These are phyloP conservation scores for Leptestheria dahalacensis DNA, from an alignment of 1,140 invertebrate species.

Conservation along the genomic window DNA sequence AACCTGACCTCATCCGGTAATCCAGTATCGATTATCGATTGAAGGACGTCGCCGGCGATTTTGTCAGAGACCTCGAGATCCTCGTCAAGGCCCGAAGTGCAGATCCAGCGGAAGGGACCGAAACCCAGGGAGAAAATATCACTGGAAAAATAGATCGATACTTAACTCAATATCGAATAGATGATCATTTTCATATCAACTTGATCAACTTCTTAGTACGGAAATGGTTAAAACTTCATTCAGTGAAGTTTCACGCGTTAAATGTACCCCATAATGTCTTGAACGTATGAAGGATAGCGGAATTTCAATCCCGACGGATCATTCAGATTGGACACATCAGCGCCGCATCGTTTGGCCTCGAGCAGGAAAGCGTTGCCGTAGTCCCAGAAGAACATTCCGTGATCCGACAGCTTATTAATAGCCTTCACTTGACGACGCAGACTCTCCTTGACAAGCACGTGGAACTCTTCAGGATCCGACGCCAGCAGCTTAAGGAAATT, in stretches of 20 bases:
- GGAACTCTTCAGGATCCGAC: conserved; percentile 36
- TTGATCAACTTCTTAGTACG: too few relatives aligned
- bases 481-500: conserved; percentile 31
- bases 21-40: conserved; percentile 28
- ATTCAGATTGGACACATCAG: conserved; percentile 28
- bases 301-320: conserved; percentile 33
- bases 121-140: conserved; percentile 55
- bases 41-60: conserved; percentile 37
- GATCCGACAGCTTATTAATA: conserved; percentile 38
- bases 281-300: conserved; percentile 50
- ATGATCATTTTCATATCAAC: conserved; percentile 13
- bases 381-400: conserved; percentile 50
- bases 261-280: conserved; percentile 50
- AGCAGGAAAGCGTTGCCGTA: conserved; percentile 55
- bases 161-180: not conserved
- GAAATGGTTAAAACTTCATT: too few relatives aligned
- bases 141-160: conserved; percentile 25
- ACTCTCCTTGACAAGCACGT: conserved; percentile 40
- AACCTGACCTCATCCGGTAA: conserved; percentile 29
- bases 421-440: conserved; percentile 42
- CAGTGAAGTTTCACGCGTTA: not conserved
- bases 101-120: conserved; percentile 57
- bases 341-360: conserved; percentile 45
- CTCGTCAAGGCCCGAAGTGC: conserved; percentile 37
- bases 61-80: conserved; percentile 44